Evolutionary conservation across 2,888 invertebrate species (phyloP).

Genomic region (Entomobrya multifasciata): DNA sequence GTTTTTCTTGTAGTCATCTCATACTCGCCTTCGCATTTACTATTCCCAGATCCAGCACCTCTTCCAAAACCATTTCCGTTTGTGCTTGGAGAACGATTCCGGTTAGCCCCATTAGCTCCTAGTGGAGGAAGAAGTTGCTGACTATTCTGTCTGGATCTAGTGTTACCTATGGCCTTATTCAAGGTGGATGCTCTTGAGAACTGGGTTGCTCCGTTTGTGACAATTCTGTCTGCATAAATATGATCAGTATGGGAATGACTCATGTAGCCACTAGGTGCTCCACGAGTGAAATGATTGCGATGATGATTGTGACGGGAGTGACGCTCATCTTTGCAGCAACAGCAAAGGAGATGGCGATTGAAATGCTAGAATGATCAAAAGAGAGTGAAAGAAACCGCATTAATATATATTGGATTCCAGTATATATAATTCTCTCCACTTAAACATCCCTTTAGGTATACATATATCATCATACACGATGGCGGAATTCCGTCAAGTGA

Average conservation of each 20-base stretch:
- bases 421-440: neutral
- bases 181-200: slow-evolving; percentile 65
- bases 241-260: slow-evolving; percentile 60
- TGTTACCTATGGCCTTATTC: slow-evolving; percentile 43
- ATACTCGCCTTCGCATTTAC: slow-evolving; percentile 23
- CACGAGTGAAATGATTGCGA: slow-evolving; percentile 54
- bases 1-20: slow-evolving; percentile 57
- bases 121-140: slow-evolving; percentile 51
- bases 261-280: slow-evolving; percentile 62
- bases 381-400: slow-evolving; percentile 46
- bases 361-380: slow-evolving; percentile 83
- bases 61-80: slow-evolving; percentile 38
- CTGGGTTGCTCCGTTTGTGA: slow-evolving; percentile 60
- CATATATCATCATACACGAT: too few relatives aligned
- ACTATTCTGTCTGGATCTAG: slow-evolving; percentile 46
- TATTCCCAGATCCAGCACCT: slow-evolving; percentile 8
- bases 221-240: slow-evolving; percentile 60
- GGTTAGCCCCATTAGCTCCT: slow-evolving; percentile 23
- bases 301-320: slow-evolving; percentile 51
- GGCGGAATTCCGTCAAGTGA: too few relatives aligned
- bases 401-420: slow-evolving; percentile 36
- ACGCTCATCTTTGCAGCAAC: slow-evolving; percentile 82
- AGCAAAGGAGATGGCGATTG: slow-evolving; percentile 93
- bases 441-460: too few relatives aligned
- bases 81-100: neutral